Conservation (phyloP, 1,140 invertebrate genomes). For the Lamellibrachia luymesi region DNA sequence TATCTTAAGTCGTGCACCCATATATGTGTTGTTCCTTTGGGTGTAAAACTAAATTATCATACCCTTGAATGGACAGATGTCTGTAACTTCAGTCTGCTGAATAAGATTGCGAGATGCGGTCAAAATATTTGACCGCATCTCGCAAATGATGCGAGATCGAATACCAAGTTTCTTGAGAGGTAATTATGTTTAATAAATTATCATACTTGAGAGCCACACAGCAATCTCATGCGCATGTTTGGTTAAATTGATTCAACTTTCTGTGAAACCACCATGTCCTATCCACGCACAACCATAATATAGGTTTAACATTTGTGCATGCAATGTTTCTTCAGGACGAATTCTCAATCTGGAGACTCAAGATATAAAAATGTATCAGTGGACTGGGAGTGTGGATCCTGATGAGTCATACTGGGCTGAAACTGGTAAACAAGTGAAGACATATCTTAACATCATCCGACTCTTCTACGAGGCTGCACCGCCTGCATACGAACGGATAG, state of each 20-base stretch:
- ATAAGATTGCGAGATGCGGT: too few relatives aligned
- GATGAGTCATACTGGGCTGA: not conserved
- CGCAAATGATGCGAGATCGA: too few relatives aligned
- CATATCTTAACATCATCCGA: slow-evolving; percentile 12
- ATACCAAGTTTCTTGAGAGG: too few relatives aligned
- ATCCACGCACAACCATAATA: not conserved
- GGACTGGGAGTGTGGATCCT: not conserved
- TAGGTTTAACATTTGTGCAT: not conserved
- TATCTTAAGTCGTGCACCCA: too few relatives aligned
- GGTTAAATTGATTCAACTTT: not conserved
- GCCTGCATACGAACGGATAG: not conserved
- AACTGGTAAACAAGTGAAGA: not conserved
- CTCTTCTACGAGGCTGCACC: slow-evolving; percentile 10
- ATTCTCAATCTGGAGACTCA: slow-evolving; percentile 18
- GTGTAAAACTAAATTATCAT: too few relatives aligned
- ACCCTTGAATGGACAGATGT: too few relatives aligned
- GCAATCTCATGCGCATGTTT: too few relatives aligned
- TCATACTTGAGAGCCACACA: too few relatives aligned
- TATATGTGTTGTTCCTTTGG: too few relatives aligned
- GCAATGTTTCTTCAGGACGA: slow-evolving; percentile 1
- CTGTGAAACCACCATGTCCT: not conserved
- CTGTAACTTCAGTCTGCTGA: too few relatives aligned
- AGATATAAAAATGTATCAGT: slow-evolving; percentile 6
- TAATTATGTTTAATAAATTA: too few relatives aligned
- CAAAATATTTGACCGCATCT: too few relatives aligned